Base-by-base conservation (phyloP, 2,797 vertebrate species). In the Molossus alvarezi region DNA sequence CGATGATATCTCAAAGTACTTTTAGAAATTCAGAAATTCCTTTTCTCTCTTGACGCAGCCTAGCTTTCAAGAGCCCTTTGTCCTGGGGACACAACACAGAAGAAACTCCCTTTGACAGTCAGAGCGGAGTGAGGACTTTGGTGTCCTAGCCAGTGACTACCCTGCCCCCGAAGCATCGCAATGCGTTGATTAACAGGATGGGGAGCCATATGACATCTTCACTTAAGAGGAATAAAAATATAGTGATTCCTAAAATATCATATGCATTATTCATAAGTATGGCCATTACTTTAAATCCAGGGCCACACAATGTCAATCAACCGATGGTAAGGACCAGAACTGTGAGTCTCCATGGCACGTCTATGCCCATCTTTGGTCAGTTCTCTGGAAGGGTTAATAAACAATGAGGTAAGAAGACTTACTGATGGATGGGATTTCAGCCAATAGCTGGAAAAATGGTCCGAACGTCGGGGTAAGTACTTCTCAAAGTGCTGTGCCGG, bases 151-250 rank as follows among this genome's bases (percentile, higher is more conserved):
- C 86, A 87, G 79, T 89, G 89, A 95, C 91, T 83, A 81, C 15
- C 79, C 80, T 94, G 91, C 91, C 95, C 93, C 93, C 76, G 91
- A 89, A 96, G 95, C 90, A 87, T 1, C 84, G 90, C 89, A 86
- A 93, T 21, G 81, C 93, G 88, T 96, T 97, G 97, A 97, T 97
- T 97, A 96, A 97, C 97, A 94, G 95, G 97, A 93, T 81, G 12
- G 20, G 51, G 67, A 96, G 75, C 97, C 96, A 97, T 96, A 95
- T 97, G 96, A 91, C 72, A 62, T 93, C 94, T 95, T 84, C 72
- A 96, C 95, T 97, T 96, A 96, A 89, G 73, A n/a, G 58, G 45
- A 94, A 96, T 96, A 87, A 97, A 97, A 97, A 97, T 45, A 97
- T 96, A 97, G 96, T 94, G 96, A 96, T 94, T 94, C 76, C 84